These are phyloP conservation scores for Sarcophaga caerulescens DNA, from an alignment of 2,888 invertebrate species.

Conservation along the genomic window DNA sequence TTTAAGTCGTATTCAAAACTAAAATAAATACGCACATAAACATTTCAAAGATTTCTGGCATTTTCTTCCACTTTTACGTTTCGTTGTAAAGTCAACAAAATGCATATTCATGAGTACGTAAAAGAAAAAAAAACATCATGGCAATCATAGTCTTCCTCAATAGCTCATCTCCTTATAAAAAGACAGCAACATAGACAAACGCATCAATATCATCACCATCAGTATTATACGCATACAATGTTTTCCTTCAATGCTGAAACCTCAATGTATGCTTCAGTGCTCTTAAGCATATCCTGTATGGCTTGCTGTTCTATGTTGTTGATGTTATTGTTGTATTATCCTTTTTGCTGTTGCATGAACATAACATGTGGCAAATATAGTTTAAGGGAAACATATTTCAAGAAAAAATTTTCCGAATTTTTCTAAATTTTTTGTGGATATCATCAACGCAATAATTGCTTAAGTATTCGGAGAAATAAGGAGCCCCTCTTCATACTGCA, in stretches of 20 bases:
- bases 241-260: constrained; percentile 54
- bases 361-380: constrained; percentile 40
- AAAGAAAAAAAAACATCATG: constrained; percentile 1
- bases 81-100: not conserved
- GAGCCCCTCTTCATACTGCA: not conserved
- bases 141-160: constrained; percentile 25
- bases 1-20: constrained; percentile 20
- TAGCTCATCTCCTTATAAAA: constrained; percentile 26
- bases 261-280: constrained; percentile 66
- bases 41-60: constrained; percentile 26
- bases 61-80: not conserved
- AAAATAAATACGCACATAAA: constrained; percentile 31
- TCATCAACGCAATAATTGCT: not conserved
- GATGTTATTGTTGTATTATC: constrained; percentile 29
- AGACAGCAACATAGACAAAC: constrained; percentile 42
- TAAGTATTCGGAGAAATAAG: not conserved
- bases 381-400: not conserved
- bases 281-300: constrained; percentile 57
- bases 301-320: constrained; percentile 36
- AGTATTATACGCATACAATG: constrained; percentile 67
- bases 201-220: constrained; percentile 35
- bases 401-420: not conserved
- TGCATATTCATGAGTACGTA: constrained; percentile 52
- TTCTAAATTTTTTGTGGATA: not conserved
- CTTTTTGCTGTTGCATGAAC: constrained; percentile 34